Evolutionary conservation across 2,797 vertebrate genomes (phyloP).

Genomic region (Silurus lanzhouensis): DNA sequence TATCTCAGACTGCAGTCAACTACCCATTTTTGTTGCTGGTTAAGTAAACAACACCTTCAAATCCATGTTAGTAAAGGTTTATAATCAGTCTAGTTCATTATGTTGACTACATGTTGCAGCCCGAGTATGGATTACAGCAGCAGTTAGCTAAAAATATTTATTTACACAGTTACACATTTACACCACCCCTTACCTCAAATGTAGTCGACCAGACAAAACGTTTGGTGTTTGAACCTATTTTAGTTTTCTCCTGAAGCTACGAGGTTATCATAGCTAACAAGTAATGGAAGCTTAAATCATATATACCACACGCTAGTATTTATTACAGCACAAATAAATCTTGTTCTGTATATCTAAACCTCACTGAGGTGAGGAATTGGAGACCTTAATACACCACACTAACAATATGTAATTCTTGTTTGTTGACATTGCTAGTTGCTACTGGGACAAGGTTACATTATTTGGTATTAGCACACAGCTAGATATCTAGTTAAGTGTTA

Average conservation of each 20-base stretch:
- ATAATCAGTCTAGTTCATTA: not conserved
- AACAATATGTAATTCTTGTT: not conserved
- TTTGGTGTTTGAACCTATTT: not conserved
- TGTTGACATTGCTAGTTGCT: not conserved
- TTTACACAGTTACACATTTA: not conserved
- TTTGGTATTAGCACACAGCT: not conserved
- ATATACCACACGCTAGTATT: not conserved
- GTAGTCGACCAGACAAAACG: conserved; percentile 7
- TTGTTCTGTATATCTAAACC: not conserved
- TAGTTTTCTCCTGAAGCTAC: conserved; percentile 15
- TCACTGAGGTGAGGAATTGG: not conserved
- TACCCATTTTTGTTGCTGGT: not conserved
- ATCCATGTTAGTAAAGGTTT: not conserved
- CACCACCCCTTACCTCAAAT: not conserved
- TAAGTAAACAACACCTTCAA: not conserved
- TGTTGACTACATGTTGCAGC: not conserved
- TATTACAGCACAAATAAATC: not conserved
- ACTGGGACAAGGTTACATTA: not conserved
- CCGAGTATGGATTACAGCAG: not conserved
- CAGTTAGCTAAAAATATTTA: not conserved
- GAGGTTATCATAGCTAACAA: conserved; percentile 3
- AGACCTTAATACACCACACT: not conserved
- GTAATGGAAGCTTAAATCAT: not conserved
- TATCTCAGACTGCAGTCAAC: not conserved
- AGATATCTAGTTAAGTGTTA: not conserved